Evolutionary conservation across 1,140 invertebrate genomes (phyloP).

Genomic region (Cotesia chilonis): DNA sequence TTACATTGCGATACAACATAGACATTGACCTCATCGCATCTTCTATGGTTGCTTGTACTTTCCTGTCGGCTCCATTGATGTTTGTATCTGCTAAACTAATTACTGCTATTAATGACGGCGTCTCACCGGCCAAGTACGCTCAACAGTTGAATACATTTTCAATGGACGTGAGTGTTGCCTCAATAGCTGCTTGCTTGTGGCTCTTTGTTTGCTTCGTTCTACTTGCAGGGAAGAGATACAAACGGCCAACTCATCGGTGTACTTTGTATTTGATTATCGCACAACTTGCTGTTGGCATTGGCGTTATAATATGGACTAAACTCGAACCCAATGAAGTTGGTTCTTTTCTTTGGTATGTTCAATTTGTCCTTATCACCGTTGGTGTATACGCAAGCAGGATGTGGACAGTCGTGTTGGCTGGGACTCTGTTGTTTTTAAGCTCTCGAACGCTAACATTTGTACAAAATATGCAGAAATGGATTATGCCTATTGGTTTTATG

Average conservation of each 20-base stretch:
- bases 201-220: conserved; percentile 79
- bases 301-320: conserved; percentile 62
- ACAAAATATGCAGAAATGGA: conserved; percentile 74
- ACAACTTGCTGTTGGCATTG: conserved; percentile 66
- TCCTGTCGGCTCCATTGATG: conserved; percentile 93
- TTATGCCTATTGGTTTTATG: conserved; percentile 64
- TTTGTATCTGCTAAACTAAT: conserved; percentile 95
- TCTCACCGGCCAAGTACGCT: conserved; percentile 75
- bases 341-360: conserved; percentile 67
- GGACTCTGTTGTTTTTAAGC: conserved; percentile 82
- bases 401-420: conserved; percentile 84
- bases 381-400: conserved; percentile 82
- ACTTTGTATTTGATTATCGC: conserved; percentile 81
- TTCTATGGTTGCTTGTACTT: conserved; percentile 92
- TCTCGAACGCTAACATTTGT: conserved; percentile 83
- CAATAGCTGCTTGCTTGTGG: conserved; percentile 80
- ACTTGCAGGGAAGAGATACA: conserved; percentile 74
- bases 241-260: conserved; percentile 82
- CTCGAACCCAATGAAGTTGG: conserved; percentile 43
- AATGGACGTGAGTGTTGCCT: conserved; percentile 83
- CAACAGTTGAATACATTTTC: conserved; percentile 80
- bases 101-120: conserved; percentile 71
- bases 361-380: conserved; percentile 76
- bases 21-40: conserved; percentile 90
- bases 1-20: conserved; percentile 86